Conservation (phyloP, 1,140 invertebrate genomes). For the Drosophila funebris region DNA sequence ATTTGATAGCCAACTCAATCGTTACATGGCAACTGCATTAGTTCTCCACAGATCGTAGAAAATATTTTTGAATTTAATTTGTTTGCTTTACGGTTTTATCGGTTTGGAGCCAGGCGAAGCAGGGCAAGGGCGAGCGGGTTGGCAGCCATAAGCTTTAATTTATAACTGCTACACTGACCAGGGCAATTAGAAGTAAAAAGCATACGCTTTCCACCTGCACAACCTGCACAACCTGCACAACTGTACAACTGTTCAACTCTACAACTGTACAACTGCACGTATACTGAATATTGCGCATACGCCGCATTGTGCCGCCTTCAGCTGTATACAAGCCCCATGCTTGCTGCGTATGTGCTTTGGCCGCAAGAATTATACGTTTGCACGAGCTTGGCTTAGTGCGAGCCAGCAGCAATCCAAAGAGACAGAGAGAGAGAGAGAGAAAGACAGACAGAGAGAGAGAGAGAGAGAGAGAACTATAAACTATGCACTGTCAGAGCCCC, state of each 20-base stretch:
- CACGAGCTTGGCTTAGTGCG: neutral
- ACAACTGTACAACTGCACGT: conserved; percentile 29
- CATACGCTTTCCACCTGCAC: conserved; percentile 16
- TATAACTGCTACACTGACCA: conserved; percentile 37
- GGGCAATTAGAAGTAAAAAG: conserved; percentile 59
- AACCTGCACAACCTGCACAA: too few relatives aligned
- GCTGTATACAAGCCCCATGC: neutral
- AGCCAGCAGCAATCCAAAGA: neutral
- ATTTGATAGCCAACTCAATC: conserved; percentile 30
- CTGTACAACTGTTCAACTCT: too few relatives aligned
- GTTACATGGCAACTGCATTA: conserved; percentile 38
- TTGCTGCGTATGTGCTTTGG: neutral
- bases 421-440: neutral
- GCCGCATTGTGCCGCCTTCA: conserved; percentile 36
- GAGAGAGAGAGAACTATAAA: conserved; percentile 6
- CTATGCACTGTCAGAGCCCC: conserved; percentile 10
- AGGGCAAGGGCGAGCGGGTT: neutral
- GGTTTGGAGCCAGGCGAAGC: neutral
- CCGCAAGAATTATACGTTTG: conserved; percentile 13
- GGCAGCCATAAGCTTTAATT: conserved; percentile 60
- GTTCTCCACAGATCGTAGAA: conserved; percentile 28
- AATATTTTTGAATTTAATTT: conserved; percentile 65
- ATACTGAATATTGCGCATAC: conserved; percentile 49
- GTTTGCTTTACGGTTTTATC: conserved; percentile 44
- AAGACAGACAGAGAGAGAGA: neutral